These are phyloP conservation scores for Actinopyga echinites DNA, from an alignment of 53 echinoderm and acorn worm species.

Conservation along the genomic window DNA sequence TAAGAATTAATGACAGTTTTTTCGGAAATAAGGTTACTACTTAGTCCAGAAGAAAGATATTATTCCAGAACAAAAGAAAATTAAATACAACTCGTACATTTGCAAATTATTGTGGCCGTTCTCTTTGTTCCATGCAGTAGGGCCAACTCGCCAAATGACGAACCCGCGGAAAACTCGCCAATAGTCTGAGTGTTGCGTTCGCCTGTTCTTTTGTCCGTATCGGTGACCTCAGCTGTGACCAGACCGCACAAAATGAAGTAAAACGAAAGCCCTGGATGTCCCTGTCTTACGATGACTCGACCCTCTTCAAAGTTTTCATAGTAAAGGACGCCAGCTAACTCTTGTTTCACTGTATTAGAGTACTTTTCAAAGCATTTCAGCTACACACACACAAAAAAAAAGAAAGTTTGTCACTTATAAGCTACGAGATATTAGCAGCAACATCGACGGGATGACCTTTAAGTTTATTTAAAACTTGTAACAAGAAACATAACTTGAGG, in stretches of 20 bases:
- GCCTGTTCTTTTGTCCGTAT: conserved; percentile 81
- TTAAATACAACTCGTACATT: conserved; percentile 57
- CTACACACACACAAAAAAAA: conserved; percentile 7
- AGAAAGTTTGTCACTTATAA: too few relatives aligned
- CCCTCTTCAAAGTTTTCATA: conserved; percentile 89
- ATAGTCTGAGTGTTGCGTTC: conserved; percentile 65
- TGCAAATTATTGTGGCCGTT: conserved; percentile 87
- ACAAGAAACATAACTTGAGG: too few relatives aligned
- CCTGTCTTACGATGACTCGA: conserved; percentile 84
- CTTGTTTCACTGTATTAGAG: conserved; percentile 62
- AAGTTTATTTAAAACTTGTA: too few relatives aligned
- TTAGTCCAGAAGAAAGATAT: neutral
- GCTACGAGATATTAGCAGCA: too few relatives aligned
- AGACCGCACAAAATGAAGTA: conserved; percentile 85
- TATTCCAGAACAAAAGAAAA: neutral
- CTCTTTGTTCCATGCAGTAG: conserved; percentile 82
- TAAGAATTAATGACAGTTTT: too few relatives aligned
- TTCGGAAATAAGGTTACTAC: too few relatives aligned
- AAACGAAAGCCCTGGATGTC: conserved; percentile 92
- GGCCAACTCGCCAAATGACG: conserved; percentile 88
- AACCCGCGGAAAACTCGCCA: conserved; percentile 77
- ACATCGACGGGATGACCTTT: too few relatives aligned
- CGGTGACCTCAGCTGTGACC: conserved; percentile 78
- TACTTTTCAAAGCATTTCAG: conserved; percentile 91
- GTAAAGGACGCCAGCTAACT: conserved; percentile 72